Percentiles rank a stretch among this genome's conserved stretches.
These are phyloP conservation scores for Erebia ligea DNA, from an alignment of 2,888 invertebrate genomes.

Conservation along the genomic window DNA sequence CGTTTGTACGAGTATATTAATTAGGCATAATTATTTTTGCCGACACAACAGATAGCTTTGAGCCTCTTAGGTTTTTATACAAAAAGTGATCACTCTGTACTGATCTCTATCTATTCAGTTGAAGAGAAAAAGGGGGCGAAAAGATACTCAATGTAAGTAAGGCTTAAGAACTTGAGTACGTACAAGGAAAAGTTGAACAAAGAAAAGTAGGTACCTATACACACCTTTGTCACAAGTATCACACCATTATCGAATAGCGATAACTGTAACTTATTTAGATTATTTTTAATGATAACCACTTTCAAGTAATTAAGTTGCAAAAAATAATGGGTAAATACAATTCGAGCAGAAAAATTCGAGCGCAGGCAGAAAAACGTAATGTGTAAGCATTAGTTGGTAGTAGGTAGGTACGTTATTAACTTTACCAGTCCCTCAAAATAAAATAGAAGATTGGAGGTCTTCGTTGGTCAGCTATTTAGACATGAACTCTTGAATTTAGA, in stretches of 20 bases:
- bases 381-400: too few relatives aligned
- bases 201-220: neutral
- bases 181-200: neutral
- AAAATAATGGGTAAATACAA: too few relatives aligned
- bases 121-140: neutral
- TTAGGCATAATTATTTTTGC: constrained; percentile 3
- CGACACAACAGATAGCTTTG: neutral
- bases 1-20: constrained; percentile 1
- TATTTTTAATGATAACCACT: too few relatives aligned
- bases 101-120: neutral
- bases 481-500: too few relatives aligned
- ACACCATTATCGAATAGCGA: neutral
- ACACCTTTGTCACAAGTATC: neutral
- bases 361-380: too few relatives aligned
- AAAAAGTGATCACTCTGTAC: neutral
- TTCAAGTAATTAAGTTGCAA: too few relatives aligned
- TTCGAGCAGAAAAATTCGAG: too few relatives aligned
- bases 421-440: too few relatives aligned
- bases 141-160: neutral
- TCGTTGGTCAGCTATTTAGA: too few relatives aligned
- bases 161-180: neutral
- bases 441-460: too few relatives aligned
- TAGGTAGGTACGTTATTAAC: too few relatives aligned
- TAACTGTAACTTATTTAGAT: neutral
- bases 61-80: neutral